A percentile compares a stretch with the other conserved stretches of the same genome.
Evolutionary conservation across 2,113 vertebrate genomes (phyloP).

Genomic region (Pollachius pollachius): DNA sequence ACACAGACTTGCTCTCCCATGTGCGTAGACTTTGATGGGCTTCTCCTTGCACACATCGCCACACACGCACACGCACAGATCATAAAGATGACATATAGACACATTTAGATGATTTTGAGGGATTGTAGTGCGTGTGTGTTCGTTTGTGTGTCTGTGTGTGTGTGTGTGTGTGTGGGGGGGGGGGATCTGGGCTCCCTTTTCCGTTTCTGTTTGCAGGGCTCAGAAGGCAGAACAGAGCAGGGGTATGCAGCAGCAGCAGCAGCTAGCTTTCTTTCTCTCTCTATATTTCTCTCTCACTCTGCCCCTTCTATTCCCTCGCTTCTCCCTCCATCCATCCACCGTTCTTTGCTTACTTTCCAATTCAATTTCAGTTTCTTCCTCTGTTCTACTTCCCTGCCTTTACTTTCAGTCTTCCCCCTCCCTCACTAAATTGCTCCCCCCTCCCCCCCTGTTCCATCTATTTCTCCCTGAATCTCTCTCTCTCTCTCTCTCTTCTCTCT

Average conservation of each 20-base stretch:
- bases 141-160: slow-evolving; percentile 1
- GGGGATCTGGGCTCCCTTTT: no score
- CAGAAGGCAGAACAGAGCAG: no score
- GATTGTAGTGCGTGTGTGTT: slow-evolving; percentile 13
- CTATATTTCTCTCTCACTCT: slow-evolving; percentile 13
- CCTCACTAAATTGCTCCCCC: no score
- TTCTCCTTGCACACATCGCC: neutral
- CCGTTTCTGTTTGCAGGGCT: no score
- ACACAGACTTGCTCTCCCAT: neutral
- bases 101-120: slow-evolving; percentile 4
- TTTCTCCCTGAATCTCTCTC: no score
- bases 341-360: no score
- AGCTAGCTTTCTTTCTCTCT: neutral
- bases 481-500: no score
- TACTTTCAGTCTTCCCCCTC: neutral
- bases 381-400: no score
- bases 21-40: neutral
- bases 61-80: slow-evolving; percentile 15
- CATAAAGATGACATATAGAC: neutral
- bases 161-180: no score
- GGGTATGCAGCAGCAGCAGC: no score
- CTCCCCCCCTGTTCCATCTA: no score
- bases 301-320: slow-evolving; percentile 5
- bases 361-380: no score
- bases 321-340: neutral